A percentile compares a stretch with the other conserved stretches of the same genome.
phyloP scores from a whole-genome alignment of 2,888 invertebrate genomes.

The Nebria brevicollis region DNA sequence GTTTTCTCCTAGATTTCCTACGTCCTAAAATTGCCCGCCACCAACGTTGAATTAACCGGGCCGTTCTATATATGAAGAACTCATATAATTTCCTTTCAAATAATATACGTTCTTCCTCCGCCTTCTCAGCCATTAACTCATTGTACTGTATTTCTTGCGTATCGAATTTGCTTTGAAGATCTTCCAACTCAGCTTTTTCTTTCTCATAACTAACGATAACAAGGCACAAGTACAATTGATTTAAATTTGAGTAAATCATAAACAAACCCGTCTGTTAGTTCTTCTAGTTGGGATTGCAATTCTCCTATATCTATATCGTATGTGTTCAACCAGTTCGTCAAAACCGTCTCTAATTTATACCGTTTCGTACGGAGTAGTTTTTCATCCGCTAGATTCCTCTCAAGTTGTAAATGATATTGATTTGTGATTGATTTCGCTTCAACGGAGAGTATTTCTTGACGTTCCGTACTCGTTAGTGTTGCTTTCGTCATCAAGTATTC shows the following conservation, averaged over 20 bases:
- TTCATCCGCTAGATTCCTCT: slow-evolving; percentile 65
- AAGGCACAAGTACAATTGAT: too few relatives aligned
- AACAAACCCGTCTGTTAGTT: slow-evolving; percentile 59
- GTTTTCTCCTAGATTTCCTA: slow-evolving; percentile 64
- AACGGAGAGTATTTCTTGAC: slow-evolving; percentile 64
- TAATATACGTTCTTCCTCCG: slow-evolving; percentile 67
- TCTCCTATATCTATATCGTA: slow-evolving; percentile 71
- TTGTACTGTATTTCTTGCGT: slow-evolving; percentile 68
- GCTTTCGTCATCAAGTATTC: slow-evolving; percentile 68
- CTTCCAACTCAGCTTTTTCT: slow-evolving; percentile 63
- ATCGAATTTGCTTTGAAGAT: slow-evolving; percentile 64
- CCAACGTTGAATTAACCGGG: slow-evolving; percentile 60
- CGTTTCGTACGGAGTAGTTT: slow-evolving; percentile 67
- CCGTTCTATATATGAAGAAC: slow-evolving; percentile 55
- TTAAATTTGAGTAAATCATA: too few relatives aligned
- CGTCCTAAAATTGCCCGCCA: slow-evolving; percentile 61
- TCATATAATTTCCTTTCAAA: slow-evolving; percentile 64
- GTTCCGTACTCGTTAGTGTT: slow-evolving; percentile 63
- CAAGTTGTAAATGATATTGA: slow-evolving; percentile 63
- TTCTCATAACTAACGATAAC: slow-evolving; percentile 62
- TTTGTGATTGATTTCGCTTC: slow-evolving; percentile 63
- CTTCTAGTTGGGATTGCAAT: slow-evolving; percentile 67
- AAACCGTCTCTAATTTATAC: slow-evolving; percentile 69
- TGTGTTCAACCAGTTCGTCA: slow-evolving; percentile 69
- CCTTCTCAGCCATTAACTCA: slow-evolving; percentile 69